Conservation (phyloP, 2,113 vertebrate species). For the Macroglossus sobrinus region DNA sequence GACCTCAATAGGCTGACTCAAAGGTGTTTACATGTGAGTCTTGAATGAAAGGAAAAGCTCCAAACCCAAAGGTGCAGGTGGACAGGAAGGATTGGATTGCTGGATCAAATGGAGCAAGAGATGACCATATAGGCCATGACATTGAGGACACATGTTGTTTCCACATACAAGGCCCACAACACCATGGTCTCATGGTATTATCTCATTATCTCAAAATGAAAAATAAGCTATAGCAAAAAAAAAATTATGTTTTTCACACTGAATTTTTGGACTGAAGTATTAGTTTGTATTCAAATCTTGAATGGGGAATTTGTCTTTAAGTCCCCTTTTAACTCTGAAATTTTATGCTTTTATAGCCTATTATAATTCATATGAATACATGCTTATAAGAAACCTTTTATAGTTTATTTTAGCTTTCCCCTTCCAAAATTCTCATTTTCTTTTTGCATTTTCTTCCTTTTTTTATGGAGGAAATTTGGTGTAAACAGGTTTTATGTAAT, state of each 20-base stretch:
- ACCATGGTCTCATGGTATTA: not conserved
- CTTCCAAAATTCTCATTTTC: not conserved
- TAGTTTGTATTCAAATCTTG: not conserved
- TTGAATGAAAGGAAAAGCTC: not conserved
- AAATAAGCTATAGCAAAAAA: not conserved
- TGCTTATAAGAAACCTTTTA: not conserved
- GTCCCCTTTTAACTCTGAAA: not conserved
- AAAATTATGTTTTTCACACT: not conserved
- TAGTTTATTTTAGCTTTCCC: not conserved
- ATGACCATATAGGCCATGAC: not conserved
- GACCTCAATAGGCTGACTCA: not conserved
- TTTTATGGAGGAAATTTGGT: not conserved
- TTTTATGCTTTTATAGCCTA: not conserved
- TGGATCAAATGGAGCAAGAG: not conserved
- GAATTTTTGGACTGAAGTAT: not conserved
- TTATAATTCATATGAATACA: not conserved
- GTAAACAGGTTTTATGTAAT: not conserved
- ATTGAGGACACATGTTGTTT: not conserved
- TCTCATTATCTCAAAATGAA: not conserved
- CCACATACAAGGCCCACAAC: not conserved
- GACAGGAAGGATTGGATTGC: not conserved
- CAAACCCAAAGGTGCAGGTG: not conserved
- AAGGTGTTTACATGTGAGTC: not conserved
- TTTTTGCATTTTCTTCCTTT: not conserved
- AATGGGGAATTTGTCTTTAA: not conserved